Evolutionary conservation across 2,113 vertebrate genomes (phyloP), one percentile per base, ranked within the genome.

Genomic region (rat (Rattus norvegicus)): DNA sequence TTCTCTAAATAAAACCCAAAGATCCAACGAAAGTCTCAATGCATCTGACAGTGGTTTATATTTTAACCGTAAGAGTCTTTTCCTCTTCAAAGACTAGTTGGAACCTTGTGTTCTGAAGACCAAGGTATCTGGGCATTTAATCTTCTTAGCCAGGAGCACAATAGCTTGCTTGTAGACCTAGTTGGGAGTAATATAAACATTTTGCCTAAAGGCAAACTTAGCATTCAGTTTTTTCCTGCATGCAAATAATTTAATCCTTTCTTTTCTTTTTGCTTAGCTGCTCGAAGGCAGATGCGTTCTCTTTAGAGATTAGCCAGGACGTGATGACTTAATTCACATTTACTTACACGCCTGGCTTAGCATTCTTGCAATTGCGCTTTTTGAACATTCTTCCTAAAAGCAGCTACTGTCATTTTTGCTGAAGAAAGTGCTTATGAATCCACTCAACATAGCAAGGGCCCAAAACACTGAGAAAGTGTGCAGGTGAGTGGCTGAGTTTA

Each of bases 261-360:
- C 79, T 97, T 97, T 97, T 96, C 89, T 94, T 69, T 72, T 95
- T 95, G 92, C 92, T 94, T 91, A 94, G 95, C 88, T 85, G 89
- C 95, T 97, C 92, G 95, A 96, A 97, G 39, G 81, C 96, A 97
- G 69, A 59, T 73, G 70, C 85, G 54, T 92, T 97, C 96, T 98
- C 94, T 97, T 97, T 90, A 83, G 94, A 97, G 97, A 98, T 97
- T 97, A 98, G 92, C 77, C 95, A 94, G 93, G 95, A 97, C 93
- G 84, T 97, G 95, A 98, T 98, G 96, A 93, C 97, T 98, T 97
- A 96, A 98, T 98, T 97, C 97, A 96, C 88, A 92, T 96, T 98
- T 96, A 90, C 96, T 97, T 95, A 97, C 94, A 97, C n/a, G 95
- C 95, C 91, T 97, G 96, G 86, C 16, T 97, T 96, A 92, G 93